Conservation (phyloP, 2,888 invertebrate species). For the Esperia sulphurella region DNA sequence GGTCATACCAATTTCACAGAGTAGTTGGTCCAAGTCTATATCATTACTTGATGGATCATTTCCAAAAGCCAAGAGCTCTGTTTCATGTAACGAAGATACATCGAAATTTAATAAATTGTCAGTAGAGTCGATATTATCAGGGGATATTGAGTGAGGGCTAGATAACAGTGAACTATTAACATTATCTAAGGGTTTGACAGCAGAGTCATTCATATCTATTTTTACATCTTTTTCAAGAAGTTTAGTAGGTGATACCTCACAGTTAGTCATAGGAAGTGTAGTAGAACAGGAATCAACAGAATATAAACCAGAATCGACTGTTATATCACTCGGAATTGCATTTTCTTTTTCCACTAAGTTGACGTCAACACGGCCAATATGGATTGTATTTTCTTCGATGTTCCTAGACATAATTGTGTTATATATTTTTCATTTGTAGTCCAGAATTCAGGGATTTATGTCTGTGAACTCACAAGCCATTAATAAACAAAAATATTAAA, state of each 20-base stretch:
- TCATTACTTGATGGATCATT: conserved; percentile 7
- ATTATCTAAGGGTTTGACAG: conserved; percentile 17
- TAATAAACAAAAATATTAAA: conserved; percentile 31
- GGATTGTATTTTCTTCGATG: conserved; percentile 29
- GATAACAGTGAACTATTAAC: conserved; percentile 26
- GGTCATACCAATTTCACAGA: neutral
- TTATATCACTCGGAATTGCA: conserved; percentile 31
- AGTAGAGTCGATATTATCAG: conserved; percentile 24
- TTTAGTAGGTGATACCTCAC: conserved; percentile 35
- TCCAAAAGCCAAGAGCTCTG: conserved; percentile 15
- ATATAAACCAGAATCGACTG: conserved; percentile 52
- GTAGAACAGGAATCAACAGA: conserved; percentile 34
- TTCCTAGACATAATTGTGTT: conserved; percentile 46
- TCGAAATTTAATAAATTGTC: conserved; percentile 23
- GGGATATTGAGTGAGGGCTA: conserved; percentile 29
- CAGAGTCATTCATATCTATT: conserved; percentile 8
- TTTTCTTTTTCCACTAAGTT: conserved; percentile 45
- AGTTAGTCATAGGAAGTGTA: conserved; percentile 31
- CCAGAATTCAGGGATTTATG: conserved; percentile 24
- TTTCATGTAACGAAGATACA: conserved; percentile 18
- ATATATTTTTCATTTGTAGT: conserved; percentile 24
- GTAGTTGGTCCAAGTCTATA: neutral
- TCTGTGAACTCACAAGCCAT: conserved; percentile 32
- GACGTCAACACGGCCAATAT: conserved; percentile 54
- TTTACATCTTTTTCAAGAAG: conserved; percentile 13